Evolutionary conservation across 2,888 invertebrate species (phyloP), one percentile per base, ranked within the genome.

Genomic region (Notodonta ziczac): DNA sequence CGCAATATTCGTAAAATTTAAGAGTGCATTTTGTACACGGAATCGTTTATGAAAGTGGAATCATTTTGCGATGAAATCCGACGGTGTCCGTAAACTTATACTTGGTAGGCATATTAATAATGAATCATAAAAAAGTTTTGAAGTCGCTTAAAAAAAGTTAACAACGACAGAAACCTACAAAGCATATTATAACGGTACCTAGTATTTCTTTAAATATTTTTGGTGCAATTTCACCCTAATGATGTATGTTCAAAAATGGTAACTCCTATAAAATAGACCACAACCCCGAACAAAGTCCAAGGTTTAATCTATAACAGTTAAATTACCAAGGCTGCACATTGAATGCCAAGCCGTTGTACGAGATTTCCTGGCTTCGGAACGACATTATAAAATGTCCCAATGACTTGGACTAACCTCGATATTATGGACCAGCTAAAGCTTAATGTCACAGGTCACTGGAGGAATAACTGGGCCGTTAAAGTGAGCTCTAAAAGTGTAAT

Each of bases 391-490:
- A 70, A 62, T 66, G 65, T 71, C 62, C 59, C 70, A 73, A 71
- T 60, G 65, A 65, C 50, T 73, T 72, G 76, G 67, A 72, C 73
- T 84, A 81, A 77, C 83, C 83, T 76, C 80, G 76, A 79, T 81
- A 80, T 76, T 79, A 75, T 76, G 77, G 78, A 71, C 81, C 77
- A 80, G 81, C 76, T 73, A 73, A 79, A 81, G 79, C 63, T 72
- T 76, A 83, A 84, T 85, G 82, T 80, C 85, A 82, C 69, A 83
- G 85, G 83, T 86, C 80, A 81, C 65, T 64, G 61, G 61, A 58
- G 67, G 57, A 67, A 66, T 76, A 77, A 78, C 74, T 72, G 66
- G 75, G 78, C 69, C 77, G 66, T 74, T 70, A 65, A 72, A 78
- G 70, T 72, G 70, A 68, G 62, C 70, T 65, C 74, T 74, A 75